Percentiles rank a stretch among this genome's conserved stretches.
These are phyloP conservation scores for Eulemur albifrons DNA, from an alignment of 2,797 vertebrate genomes.

Conservation along the genomic window DNA sequence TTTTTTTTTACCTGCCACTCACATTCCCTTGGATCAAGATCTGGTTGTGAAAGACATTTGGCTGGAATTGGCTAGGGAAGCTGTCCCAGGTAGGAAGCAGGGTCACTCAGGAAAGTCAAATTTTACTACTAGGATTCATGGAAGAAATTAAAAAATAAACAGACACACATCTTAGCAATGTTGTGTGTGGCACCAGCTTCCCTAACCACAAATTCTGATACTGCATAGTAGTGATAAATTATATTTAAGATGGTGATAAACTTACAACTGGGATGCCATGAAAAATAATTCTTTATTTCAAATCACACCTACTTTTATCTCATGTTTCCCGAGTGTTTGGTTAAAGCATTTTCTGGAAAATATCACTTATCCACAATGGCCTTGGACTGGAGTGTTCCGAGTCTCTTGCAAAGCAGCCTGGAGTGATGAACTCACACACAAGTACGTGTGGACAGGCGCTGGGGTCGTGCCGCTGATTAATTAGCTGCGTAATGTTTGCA, in stretches of 20 bases:
- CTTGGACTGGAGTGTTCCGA: background rate
- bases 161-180: background rate
- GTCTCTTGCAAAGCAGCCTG: background rate
- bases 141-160: background rate
- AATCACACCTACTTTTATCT: background rate
- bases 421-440: rapidly evolving
- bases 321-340: background rate
- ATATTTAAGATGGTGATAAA: background rate
- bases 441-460: rapidly evolving
- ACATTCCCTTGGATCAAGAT: background rate
- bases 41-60: background rate
- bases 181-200: background rate
- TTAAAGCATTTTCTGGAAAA: background rate
- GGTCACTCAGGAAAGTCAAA: background rate
- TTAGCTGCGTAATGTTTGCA: rapidly evolving
- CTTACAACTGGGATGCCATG: background rate
- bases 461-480: rapidly evolving
- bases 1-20: background rate
- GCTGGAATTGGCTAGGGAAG: background rate
- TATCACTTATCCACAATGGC: background rate
- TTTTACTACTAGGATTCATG: background rate
- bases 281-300: background rate
- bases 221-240: background rate
- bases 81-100: too few relatives aligned
- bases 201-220: too few relatives aligned